phyloP scores from a whole-genome alignment of 2,113 vertebrate genomes.

The Bubo scandiacus region DNA sequence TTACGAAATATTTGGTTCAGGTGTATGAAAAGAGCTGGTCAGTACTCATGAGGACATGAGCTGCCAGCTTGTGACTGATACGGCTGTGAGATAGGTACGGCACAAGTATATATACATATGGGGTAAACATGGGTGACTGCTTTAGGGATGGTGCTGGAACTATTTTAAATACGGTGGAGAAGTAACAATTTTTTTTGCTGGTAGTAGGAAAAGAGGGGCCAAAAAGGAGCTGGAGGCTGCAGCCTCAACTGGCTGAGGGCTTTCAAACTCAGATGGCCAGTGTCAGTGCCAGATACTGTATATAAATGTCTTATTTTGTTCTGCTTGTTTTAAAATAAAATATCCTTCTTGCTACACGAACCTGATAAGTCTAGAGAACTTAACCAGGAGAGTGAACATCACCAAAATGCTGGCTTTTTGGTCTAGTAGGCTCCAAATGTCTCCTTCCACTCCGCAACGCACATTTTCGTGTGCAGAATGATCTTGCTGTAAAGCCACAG shows the following conservation, averaged over 20 bases:
- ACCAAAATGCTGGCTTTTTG: not conserved
- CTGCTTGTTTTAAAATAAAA: not conserved
- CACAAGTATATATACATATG: not conserved
- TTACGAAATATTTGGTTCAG: not conserved
- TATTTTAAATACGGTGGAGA: not conserved
- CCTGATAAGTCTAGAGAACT: not conserved
- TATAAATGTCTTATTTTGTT: not conserved
- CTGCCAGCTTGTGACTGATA: not conserved
- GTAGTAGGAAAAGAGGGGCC: not conserved
- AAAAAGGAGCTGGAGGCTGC: not conserved
- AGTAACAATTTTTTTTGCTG: not conserved
- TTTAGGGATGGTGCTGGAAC: not conserved
- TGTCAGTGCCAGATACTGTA: not conserved
- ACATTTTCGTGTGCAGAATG: not conserved
- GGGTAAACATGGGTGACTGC: not conserved
- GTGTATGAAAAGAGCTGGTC: not conserved
- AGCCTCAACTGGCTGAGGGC: not conserved
- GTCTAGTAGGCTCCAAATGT: not conserved
- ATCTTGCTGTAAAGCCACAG: not conserved
- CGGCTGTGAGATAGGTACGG: not conserved
- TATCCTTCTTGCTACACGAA: not conserved
- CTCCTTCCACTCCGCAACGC: not conserved
- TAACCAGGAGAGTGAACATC: not conserved
- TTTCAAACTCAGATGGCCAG: not conserved
- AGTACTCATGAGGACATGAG: fast-evolving